phyloP scores from a whole-genome alignment of 2,113 vertebrate genomes.

The Peromyscus polionotus region DNA sequence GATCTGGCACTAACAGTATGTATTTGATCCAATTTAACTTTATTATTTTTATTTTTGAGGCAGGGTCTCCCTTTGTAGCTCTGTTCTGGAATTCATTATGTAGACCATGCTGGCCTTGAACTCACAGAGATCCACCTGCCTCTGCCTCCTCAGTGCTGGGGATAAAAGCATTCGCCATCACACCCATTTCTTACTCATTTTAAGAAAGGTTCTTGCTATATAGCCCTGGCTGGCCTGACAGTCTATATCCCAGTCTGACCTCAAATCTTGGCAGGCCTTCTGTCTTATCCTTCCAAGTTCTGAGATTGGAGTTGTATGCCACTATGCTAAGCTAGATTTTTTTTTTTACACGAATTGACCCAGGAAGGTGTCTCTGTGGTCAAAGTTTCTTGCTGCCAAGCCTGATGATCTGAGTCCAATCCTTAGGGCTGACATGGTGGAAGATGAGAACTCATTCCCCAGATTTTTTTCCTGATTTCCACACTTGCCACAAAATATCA shows the following conservation, averaged over 20 bases:
- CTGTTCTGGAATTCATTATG: neutral
- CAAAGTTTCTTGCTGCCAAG: neutral
- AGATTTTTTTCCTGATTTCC: neutral
- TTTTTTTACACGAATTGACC: neutral
- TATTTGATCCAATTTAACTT: constrained; percentile 23
- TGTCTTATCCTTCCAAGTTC: neutral
- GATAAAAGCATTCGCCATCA: neutral
- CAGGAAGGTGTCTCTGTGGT: neutral
- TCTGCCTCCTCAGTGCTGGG: neutral
- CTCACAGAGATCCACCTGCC: neutral
- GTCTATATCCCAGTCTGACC: neutral
- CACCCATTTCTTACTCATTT: neutral
- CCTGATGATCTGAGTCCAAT: neutral
- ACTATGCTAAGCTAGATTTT: neutral
- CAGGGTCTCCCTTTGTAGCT: neutral
- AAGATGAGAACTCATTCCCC: neutral
- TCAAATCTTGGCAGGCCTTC: neutral
- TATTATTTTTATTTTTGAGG: neutral
- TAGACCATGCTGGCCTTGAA: neutral
- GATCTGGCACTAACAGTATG: constrained; percentile 86
- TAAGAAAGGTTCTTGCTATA: neutral
- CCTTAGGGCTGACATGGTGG: neutral
- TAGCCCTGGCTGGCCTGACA: neutral
- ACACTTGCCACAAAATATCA: neutral
- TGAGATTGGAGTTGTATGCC: neutral